Evolutionary conservation across 2,888 invertebrate species (phyloP), one percentile per base, ranked within the genome.

Genomic region (Drosophila mulleri): DNA sequence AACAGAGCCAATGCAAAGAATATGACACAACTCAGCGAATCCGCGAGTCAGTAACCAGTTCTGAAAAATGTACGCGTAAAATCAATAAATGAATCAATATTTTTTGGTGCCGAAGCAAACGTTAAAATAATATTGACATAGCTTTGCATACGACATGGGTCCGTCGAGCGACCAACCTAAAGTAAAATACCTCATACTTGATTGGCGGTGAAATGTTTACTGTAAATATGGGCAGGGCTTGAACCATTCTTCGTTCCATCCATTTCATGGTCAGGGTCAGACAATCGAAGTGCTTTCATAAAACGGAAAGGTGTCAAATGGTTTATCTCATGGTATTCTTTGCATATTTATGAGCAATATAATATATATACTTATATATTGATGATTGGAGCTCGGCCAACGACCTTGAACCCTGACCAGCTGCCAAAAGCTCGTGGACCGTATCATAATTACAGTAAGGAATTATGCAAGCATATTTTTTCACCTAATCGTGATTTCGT

Each of bases 231-330:
- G 65, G 74, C n/a, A 44, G 52, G 73, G 74, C 44, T 41, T 18
- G 52, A 37, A 53, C 58, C 72, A 60, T 44, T 59, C 78, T 61
- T 66, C 16, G 50, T 64, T 67, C 62, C 67, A 78, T 67, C 73
- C 35, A 62, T 67, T 66, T 79, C 78, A 79, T 76, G 78, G 80
- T 79, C 78, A 79, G 67, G 78, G 79, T 73, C 67, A 63, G 57
- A 45, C 76, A 78, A 78, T 79, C 76, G 63, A 79, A 78, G 48
- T 54, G 72, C 75, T 78, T 75, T 79, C 77, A 78, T 78, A 78
- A 75, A 71, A 78, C 65, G 59, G 70, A 78, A 78, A 78, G 77
- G 78, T 78, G 78, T 72, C 78, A 78, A 78, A 66, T 45, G 48
- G 58, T 75, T 59, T 67, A 41, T 29, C 66, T 45, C 18, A 16